phyloP scores from a whole-genome alignment of 2,888 invertebrate species.

The Pristionchus maxplancki region DNA sequence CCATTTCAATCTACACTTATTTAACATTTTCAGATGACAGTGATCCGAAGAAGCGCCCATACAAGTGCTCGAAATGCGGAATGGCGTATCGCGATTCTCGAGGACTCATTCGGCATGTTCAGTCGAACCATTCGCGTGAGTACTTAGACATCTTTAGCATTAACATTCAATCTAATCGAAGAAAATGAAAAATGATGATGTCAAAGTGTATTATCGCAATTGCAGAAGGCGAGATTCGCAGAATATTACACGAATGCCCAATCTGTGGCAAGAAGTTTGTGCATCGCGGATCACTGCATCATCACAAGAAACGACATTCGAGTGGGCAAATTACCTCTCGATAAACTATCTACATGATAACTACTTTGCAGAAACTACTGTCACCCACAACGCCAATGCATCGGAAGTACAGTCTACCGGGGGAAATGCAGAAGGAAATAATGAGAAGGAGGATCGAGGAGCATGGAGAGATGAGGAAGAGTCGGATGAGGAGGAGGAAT shows the following conservation, averaged over 20 bases:
- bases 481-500: not conserved
- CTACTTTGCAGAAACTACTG: not conserved
- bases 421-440: not conserved
- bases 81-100: not conserved
- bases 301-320: not conserved
- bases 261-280: not conserved
- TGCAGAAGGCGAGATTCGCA: not conserved
- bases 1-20: not conserved
- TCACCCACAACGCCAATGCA: not conserved
- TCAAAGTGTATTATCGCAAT: no score
- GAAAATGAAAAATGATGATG: not conserved
- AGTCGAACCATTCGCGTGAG: not conserved
- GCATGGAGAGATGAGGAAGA: not conserved
- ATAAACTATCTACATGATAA: no score
- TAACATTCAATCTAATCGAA: not conserved
- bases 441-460: not conserved
- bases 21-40: not conserved
- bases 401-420: not conserved
- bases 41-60: not conserved
- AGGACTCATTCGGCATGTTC: not conserved
- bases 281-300: not conserved
- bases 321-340: no score
- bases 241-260: not conserved
- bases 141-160: not conserved
- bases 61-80: not conserved